Evolutionary conservation across 2,888 invertebrate genomes (phyloP).

Genomic region (Coronaproctus castanopsis): DNA sequence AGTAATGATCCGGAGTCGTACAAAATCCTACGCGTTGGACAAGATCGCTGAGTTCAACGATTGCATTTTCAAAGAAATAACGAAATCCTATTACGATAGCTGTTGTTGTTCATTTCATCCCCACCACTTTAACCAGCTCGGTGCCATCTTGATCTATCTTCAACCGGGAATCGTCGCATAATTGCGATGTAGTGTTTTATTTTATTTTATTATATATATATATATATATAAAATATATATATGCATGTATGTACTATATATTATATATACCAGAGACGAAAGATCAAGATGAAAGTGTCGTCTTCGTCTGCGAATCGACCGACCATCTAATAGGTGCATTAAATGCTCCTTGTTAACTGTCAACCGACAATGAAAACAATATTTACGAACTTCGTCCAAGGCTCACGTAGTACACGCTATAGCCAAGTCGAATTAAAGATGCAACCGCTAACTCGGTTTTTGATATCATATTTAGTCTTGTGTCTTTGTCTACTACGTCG

Average conservation of each 20-base stretch:
- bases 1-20: too few relatives aligned
- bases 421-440: background rate
- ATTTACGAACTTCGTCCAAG: background rate
- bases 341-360: background rate
- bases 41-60: background rate
- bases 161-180: background rate
- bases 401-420: background rate
- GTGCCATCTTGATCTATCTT: background rate
- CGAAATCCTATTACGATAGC: background rate
- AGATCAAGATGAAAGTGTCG: too few relatives aligned
- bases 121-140: too few relatives aligned
- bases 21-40: background rate
- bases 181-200: too few relatives aligned
- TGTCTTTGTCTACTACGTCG: background rate
- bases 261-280: too few relatives aligned
- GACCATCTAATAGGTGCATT: background rate
- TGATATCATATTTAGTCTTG: too few relatives aligned
- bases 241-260: too few relatives aligned
- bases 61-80: background rate
- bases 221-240: background rate
- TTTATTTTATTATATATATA: background rate
- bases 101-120: background rate
- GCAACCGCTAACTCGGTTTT: background rate
- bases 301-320: too few relatives aligned
- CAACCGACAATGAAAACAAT: background rate